A percentile compares a stretch with the other conserved stretches of the same genome.
Evolutionary conservation across 2,113 vertebrate genomes (phyloP).

Genomic region (Colossoma macropomum): DNA sequence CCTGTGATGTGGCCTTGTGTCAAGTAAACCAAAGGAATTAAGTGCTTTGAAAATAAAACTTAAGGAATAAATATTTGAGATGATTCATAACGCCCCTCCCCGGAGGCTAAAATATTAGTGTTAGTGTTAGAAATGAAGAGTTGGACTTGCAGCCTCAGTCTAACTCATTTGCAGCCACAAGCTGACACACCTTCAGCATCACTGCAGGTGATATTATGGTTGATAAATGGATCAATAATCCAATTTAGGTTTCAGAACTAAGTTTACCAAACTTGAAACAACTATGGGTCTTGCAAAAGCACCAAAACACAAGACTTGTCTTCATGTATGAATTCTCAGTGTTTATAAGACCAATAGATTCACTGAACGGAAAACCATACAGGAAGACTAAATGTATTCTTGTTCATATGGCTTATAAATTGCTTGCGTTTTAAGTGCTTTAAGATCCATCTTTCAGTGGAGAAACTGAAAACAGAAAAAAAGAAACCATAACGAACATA

Average conservation of each 20-base stretch:
- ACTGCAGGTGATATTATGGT: too few relatives aligned
- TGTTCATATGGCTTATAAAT: constrained; percentile 58
- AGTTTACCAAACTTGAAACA: not conserved
- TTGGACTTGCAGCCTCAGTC: not conserved
- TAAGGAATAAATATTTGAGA: constrained; percentile 38
- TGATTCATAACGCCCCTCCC: constrained; percentile 1
- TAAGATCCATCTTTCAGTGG: constrained; percentile 12
- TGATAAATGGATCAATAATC: not conserved
- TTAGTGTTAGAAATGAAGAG: not conserved
- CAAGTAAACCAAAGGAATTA: constrained; percentile 55
- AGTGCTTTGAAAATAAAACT: constrained; percentile 64
- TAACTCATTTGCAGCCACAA: not conserved
- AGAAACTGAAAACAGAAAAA: constrained; percentile 4
- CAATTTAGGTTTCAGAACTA: not conserved
- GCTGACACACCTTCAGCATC: too few relatives aligned
- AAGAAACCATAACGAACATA: not conserved
- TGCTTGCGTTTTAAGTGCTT: constrained; percentile 47
- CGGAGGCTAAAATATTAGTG: not conserved
- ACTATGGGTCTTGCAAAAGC: not conserved
- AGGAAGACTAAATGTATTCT: constrained; percentile 22
- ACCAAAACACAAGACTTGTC: constrained; percentile 23
- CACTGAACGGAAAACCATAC: constrained; percentile 18
- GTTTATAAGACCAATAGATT: constrained; percentile 28
- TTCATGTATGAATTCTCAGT: constrained; percentile 7
- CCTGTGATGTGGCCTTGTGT: constrained; percentile 32